Evolutionary conservation across 2,797 vertebrate species (phyloP).

Genomic region (Eleutherodactylus coqui): DNA sequence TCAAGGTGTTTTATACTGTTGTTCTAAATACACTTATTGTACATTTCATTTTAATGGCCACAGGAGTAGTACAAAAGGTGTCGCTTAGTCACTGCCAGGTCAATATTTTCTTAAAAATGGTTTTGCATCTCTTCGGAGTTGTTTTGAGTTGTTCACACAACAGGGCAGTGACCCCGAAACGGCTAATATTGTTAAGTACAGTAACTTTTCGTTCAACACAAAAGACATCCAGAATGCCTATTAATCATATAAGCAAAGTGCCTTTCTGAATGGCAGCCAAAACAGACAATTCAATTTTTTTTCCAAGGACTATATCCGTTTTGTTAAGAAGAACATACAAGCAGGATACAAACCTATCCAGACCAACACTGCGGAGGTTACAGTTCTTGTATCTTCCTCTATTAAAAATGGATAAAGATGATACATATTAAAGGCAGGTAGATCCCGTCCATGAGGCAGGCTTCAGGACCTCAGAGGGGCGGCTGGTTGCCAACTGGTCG

Average conservation of each 20-base stretch:
- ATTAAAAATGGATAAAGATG: neutral
- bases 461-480: too few relatives aligned
- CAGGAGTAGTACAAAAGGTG: neutral
- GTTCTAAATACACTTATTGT: neutral
- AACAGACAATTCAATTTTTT: conserved; percentile 33
- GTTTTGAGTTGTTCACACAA: conserved; percentile 52
- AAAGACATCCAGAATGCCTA: conserved; percentile 47
- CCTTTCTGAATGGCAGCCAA: conserved; percentile 58
- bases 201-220: conserved; percentile 43
- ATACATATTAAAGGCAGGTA: too few relatives aligned
- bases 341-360: neutral
- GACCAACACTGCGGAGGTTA: too few relatives aligned
- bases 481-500: too few relatives aligned
- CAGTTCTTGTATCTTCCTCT: neutral
- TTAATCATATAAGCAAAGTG: conserved; percentile 61
- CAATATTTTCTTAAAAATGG: conserved; percentile 10
- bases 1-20: neutral
- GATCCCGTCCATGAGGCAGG: too few relatives aligned
- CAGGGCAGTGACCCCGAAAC: conserved; percentile 41
- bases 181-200: conserved; percentile 57
- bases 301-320: neutral
- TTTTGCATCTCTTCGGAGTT: conserved; percentile 17
- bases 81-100: neutral
- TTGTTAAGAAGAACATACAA: conserved; percentile 10
- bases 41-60: neutral